Evolutionary conservation across 2,888 invertebrate genomes (phyloP).

Genomic region (Drosophila nr. fundita): DNA sequence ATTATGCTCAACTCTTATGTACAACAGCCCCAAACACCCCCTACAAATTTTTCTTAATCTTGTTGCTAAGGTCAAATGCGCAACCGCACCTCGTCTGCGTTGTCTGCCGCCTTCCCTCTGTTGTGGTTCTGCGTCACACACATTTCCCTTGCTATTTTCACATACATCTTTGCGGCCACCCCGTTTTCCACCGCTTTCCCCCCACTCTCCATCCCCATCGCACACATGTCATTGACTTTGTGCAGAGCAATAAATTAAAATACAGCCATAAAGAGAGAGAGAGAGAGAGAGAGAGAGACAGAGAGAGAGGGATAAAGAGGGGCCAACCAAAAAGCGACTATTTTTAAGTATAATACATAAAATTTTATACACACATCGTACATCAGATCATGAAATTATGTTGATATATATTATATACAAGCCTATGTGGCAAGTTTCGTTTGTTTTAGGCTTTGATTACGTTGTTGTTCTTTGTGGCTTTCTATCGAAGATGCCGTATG

Average conservation of each 20-base stretch:
- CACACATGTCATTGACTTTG: constrained; percentile 69
- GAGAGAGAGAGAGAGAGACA: constrained; percentile 39
- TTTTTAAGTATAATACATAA: constrained; percentile 58
- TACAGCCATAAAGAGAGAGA: constrained; percentile 47
- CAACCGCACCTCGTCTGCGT: neutral
- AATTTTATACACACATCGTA: constrained; percentile 43
- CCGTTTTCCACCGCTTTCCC: constrained; percentile 1
- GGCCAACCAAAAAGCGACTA: constrained; percentile 51
- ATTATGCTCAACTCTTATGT: constrained; percentile 10
- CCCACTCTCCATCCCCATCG: constrained; percentile 1
- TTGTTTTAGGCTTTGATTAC: constrained; percentile 44
- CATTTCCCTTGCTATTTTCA: constrained; percentile 39
- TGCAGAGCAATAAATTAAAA: constrained; percentile 61
- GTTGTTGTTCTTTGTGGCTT: constrained; percentile 11
- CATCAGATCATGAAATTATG: constrained; percentile 36
- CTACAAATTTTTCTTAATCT: neutral
- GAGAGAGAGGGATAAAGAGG: constrained; percentile 36
- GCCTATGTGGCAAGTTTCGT: constrained; percentile 46
- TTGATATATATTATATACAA: constrained; percentile 10
- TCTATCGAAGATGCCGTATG: constrained; percentile 34
- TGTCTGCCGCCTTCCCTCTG: neutral
- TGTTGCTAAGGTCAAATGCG: constrained; percentile 50
- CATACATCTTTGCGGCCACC: constrained; percentile 16
- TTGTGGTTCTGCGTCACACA: constrained; percentile 46
- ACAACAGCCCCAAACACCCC: neutral